Evolutionary conservation across 2,888 invertebrate genomes (phyloP), one percentile per base, ranked within the genome.

Genomic region (Elegia similella): DNA sequence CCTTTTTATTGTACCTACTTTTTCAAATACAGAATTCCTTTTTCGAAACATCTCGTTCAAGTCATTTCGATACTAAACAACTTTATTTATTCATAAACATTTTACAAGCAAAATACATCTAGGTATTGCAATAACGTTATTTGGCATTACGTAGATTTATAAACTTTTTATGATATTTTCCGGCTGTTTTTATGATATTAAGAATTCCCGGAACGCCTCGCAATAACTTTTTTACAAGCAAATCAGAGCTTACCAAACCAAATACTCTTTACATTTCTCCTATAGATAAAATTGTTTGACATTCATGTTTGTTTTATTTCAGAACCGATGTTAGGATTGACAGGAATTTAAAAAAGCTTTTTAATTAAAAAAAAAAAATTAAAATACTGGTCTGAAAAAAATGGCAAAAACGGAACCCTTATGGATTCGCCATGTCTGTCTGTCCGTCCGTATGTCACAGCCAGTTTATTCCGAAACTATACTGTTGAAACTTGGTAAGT

Each of bases 201-300:
- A 62, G 63, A 65, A 60, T 59, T 59, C 56, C 47, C 55, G 48
- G 55, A 54, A 60, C 58, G 56, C 46, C 17, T 59, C 30, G 60
- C 57, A 62, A 63, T 65, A 67, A 67, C 64, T 54, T 59, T 65
- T 67, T 65, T 65, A 67, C 62, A 59, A 58, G 61, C 61, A 59
- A 62, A 64, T 59, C 59, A 60, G 46, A 57, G 43, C 55, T 38
- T 38, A 47, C 48, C 29, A 10, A 48, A 17, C 7, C 17, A 29
- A 42, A 47, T 48, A 48, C 13, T 13, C 15, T 47, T 43, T 32
- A 44, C 15, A 32, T 16, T 55, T 30, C 43, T 10, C n/a, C 38
- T 23, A 42, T n/a, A 17, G 5, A 17, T 52, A 38, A 12, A 34
- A 10, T 52, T 12, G 46, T n/a, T 38, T 38, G 38, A 38, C 38